Evolutionary conservation across 2,797 vertebrate genomes (phyloP).

Genomic region (Eurystomus glaucurus): DNA sequence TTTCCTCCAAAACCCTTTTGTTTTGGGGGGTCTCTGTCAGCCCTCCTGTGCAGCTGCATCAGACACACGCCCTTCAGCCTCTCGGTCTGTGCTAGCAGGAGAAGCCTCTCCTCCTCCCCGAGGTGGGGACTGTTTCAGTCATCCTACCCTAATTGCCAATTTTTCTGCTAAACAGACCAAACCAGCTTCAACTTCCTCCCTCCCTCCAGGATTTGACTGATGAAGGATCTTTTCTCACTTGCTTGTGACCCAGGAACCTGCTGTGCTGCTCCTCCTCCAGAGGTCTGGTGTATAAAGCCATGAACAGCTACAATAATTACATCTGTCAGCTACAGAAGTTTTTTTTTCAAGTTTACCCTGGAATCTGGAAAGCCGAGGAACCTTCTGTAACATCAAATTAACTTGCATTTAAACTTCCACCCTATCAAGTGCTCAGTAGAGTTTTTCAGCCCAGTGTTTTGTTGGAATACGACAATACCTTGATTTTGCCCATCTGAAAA

Average conservation of each 20-base stretch:
- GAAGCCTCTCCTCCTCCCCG: not conserved
- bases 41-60: not conserved
- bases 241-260: not conserved
- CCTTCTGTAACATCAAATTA: not conserved
- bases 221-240: not conserved
- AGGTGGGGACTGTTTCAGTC: not conserved
- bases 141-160: not conserved
- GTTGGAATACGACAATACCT: not conserved
- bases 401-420: not conserved
- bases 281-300: not conserved
- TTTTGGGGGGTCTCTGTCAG: not conserved
- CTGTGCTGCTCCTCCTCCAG: not conserved
- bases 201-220: not conserved
- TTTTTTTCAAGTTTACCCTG: not conserved
- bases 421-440: not conserved
- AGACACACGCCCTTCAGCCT: not conserved
- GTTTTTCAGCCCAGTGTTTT: not conserved
- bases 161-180: not conserved
- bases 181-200: not conserved
- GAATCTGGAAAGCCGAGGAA: not conserved
- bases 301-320: not conserved
- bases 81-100: not conserved
- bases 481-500: not conserved
- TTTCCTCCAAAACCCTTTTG: fast-evolving
- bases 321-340: not conserved